A percentile compares a stretch with the other conserved stretches of the same genome.
Conservation (phyloP, 2,888 invertebrate species). For the Volucella bombylans region DNA sequence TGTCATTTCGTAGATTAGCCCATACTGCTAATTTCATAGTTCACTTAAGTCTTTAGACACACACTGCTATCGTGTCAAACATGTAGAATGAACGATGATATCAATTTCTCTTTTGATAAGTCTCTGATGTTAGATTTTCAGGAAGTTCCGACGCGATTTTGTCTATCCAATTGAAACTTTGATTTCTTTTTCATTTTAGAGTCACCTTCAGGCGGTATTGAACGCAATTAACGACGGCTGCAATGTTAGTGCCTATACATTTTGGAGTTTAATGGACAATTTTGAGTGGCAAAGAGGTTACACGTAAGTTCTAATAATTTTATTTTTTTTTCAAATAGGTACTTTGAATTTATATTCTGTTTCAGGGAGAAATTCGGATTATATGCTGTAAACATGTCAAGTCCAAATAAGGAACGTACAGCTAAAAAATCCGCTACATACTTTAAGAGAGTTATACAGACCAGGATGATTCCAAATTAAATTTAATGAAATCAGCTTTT, state of each 20-base stretch:
- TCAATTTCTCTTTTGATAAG: too few species aligned
- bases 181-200: slow-evolving; percentile 77
- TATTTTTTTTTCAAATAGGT: not conserved
- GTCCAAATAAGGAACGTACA: slow-evolving; percentile 84
- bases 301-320: slow-evolving; percentile 76
- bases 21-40: too few species aligned
- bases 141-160: not conserved
- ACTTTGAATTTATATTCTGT: slow-evolving; percentile 69
- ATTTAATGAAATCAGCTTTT: not conserved
- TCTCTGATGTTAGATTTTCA: too few species aligned
- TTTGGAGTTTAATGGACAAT: slow-evolving; percentile 79
- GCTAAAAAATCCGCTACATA: slow-evolving; percentile 86
- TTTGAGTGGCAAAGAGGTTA: slow-evolving; percentile 79
- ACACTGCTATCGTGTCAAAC: too few species aligned
- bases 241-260: slow-evolving; percentile 77
- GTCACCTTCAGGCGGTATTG: slow-evolving; percentile 77
- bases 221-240: slow-evolving; percentile 78
- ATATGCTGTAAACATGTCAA: slow-evolving; percentile 86
- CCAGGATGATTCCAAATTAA: slow-evolving; percentile 20
- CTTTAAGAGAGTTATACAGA: slow-evolving; percentile 84
- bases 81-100: too few species aligned
- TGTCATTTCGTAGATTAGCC: too few species aligned
- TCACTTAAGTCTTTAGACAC: too few species aligned
- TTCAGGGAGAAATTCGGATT: slow-evolving; percentile 87
- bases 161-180: not conserved